Base-by-base conservation (phyloP, 2,888 invertebrate genomes). In the Mactromeris polynyma region DNA sequence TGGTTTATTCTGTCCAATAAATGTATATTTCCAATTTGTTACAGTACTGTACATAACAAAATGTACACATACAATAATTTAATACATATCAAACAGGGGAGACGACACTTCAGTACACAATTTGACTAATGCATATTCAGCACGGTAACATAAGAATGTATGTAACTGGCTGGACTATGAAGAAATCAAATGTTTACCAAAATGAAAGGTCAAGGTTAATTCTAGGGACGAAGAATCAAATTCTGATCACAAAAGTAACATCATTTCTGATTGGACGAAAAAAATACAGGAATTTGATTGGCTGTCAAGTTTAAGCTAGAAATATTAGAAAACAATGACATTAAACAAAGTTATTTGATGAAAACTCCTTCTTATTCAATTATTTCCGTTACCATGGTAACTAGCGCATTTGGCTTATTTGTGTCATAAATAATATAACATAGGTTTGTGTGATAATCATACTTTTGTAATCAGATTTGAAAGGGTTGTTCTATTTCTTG, bases 61-160 rank as follows among this genome's bases (percentile, higher is more conserved):
- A 73, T 73, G 73, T 73, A 73, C 73, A 73, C 73, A 73, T 36
- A 73, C 58, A 73, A 73, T 73, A 73, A 64, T 11, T 64, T 64
- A 64, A 64, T 64, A 64, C n/a, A 64, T 64, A 64, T 64, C 26
- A n/a, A 26, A 64, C 58, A 64, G n/a, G 54, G 21, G 19, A 54
- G 19, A 9, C 19, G 19, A 54, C n/a, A 54, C 1, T 54, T 54
- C 19, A 54, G 58, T 64, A 64, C 58, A 64, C 26, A 2, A 46
- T 11, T 46, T 46, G 58, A 64, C 58, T 26, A 26, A 64, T 26
- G 26, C 58, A 64, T 26, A n/a, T 26, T 64, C 58, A 64, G 58
- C 26, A 6, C 9, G 9, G n/a, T 64, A 26, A 64, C n/a, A 9
- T 64, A 64, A 26, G 26, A n/a, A 64, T 64, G 7, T 26, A 64